Base-by-base conservation (phyloP, 2,888 invertebrate genomes). In the Carcina quercana region DNA sequence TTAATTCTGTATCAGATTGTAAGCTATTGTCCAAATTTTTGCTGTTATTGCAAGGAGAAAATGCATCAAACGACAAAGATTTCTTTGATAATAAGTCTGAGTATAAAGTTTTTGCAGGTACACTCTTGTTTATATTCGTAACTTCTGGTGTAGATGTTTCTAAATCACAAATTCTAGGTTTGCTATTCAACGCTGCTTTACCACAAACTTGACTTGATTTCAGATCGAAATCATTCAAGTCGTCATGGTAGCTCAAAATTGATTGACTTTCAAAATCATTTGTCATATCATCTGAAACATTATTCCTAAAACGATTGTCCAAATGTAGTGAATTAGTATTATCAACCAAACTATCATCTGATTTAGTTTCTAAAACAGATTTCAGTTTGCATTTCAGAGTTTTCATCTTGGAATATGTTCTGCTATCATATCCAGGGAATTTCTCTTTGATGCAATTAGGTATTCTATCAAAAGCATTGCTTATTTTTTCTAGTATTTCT, bases 401-500 rank as follows among this genome's bases (percentile, higher is more conserved):
- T 67, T 87, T 88, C 5, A 90, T 63, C 55, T 86, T 86, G 1
- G 78, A 63, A 52, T 86, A 90, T 5, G 82, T 79, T 24, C 68
- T 74, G 12, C 64, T 61, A 44, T 89, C 84, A 53, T 89, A 90
- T 0, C 88, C 87, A 2, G 87, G 87, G 31, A 90, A 86, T 40
- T 86, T 80, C 44, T 85, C 79, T 41, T 89, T 86, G 22, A 88
- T 83, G 40, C 84, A 73, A 8, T 86, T 67, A 1, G 91, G 91
- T 45, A 91, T 87, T 66, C 86, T 86, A 45, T 88, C 87, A 42
- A 91, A 85, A 0, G 89, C 87, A 13, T 67, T 68, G 39, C 82
- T 86, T 48, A 88, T 86, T 65, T 88, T 90, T 49, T 91, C 89
- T 50, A 90, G 63, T 21, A 91, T 56, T 47, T 89, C 84, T 40